Base-by-base conservation (phyloP, 2,888 invertebrate genomes). In the Scelioninae gen. 1 region DNA sequence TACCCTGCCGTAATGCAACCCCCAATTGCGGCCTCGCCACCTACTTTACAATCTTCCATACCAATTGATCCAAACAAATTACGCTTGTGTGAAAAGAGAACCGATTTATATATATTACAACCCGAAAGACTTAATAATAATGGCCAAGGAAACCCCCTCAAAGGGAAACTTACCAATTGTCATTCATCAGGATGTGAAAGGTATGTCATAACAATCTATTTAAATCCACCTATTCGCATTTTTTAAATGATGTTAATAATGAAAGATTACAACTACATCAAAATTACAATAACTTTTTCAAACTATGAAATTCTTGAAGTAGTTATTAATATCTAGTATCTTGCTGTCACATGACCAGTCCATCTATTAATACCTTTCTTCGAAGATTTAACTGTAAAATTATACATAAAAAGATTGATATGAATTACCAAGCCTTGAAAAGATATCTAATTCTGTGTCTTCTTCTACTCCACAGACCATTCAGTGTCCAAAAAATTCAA, bases 401-500 rank as follows among this genome's bases (percentile, higher is more conserved):
- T 23, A 4, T 23, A 2, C 23, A 23, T 2, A 23, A 23, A 38
- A 10, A 11, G 38, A 38, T 38, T 38, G 8, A 38, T 38, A 8
- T 38, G 5, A 38, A 38, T 10, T 38, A 38, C 1, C 1, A 38
- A 38, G 5, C 1, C 8, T 38, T 8, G 3, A 38, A 10, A 10
- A 1, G 11, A 38, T 51, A 7, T 62, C 55, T 16, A 8, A 23
- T 23, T 23, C 4, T 4, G 23, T 23, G 1, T n/a, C 49, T 49
- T 45, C 13, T 45, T 11, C 29, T 34, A n/a, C 43, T 83, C 88
- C 85, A 0, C 93, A 96, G 97, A 89, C 97, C 97, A 31, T 97
- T 97, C 93, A 97, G 97, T 93, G 97, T 97, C 72, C 97, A 97
- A 91, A 97, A 97, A 93, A 97, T 98, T 89, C 97, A 96, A 60